Evolutionary conservation across 2,113 vertebrate genomes (phyloP).

Genomic region (Pycnonotus jocosus): DNA sequence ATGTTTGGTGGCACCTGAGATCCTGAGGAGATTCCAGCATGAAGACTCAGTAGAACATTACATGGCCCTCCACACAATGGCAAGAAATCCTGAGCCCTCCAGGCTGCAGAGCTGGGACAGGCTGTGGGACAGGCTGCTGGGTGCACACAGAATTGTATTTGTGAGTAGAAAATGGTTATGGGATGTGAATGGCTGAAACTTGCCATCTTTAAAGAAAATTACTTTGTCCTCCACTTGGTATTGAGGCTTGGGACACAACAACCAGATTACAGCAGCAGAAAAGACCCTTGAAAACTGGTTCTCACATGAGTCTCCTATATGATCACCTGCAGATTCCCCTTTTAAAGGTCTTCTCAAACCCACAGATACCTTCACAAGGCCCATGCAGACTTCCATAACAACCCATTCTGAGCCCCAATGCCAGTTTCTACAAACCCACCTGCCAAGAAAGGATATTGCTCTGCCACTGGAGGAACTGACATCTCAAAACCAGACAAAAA

Average conservation of each 20-base stretch:
- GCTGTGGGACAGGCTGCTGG: not conserved
- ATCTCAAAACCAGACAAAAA: not conserved
- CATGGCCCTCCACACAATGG: rapidly evolving
- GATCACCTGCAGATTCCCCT: not conserved
- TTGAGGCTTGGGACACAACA: not conserved
- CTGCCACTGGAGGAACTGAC: not conserved
- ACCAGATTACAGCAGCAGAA: not conserved
- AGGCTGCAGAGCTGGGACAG: not conserved
- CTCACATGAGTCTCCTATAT: not conserved
- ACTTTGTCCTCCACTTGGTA: not conserved
- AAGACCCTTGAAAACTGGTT: not conserved
- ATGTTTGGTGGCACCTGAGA: not conserved
- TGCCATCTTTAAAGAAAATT: not conserved
- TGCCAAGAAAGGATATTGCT: not conserved
- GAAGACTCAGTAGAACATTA: not conserved
- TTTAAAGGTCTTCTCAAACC: not conserved
- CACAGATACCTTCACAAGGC: not conserved
- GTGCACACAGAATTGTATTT: not conserved
- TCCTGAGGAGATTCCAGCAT: not conserved
- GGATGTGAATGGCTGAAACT: not conserved
- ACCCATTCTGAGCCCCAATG: not conserved
- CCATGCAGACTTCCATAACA: not conserved
- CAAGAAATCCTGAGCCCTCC: not conserved
- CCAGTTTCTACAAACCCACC: not conserved
- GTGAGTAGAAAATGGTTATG: not conserved